Conservation (phyloP, 2,797 vertebrate species). For the Sebastiscus tertius region DNA sequence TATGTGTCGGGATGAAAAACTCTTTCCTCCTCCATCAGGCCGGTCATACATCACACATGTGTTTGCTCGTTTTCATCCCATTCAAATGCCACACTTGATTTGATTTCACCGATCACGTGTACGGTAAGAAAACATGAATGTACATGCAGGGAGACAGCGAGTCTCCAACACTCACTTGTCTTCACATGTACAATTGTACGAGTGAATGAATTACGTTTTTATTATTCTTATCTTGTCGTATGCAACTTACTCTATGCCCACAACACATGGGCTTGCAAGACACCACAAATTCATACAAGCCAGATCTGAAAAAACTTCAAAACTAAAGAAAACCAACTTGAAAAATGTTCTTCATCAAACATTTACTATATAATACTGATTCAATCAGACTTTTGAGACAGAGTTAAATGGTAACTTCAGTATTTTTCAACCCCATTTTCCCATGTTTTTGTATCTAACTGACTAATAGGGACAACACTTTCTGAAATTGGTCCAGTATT, state of each 20-base stretch:
- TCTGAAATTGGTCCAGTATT: no score
- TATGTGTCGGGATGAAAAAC: slow-evolving; percentile 1
- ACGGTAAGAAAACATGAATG: not conserved
- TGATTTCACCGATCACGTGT: not conserved
- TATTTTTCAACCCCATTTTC: no score
- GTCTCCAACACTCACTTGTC: not conserved
- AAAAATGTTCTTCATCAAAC: no score
- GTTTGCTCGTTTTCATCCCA: not conserved
- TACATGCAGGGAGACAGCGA: not conserved
- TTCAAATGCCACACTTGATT: not conserved
- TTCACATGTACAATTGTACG: not conserved
- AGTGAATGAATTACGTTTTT: not conserved
- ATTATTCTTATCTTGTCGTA: not conserved
- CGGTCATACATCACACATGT: not conserved
- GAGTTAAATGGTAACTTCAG: no score
- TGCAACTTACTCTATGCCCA: not conserved
- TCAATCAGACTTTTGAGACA: no score
- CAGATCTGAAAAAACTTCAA: not conserved
- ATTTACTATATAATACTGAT: no score
- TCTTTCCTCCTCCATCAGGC: not conserved
- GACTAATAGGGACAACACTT: no score
- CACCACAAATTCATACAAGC: not conserved
- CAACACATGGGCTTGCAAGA: not conserved
- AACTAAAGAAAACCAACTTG: no score
- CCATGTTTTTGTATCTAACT: no score